Conservation (phyloP, 2,888 invertebrate genomes). For the Eupithecia abbreviata region DNA sequence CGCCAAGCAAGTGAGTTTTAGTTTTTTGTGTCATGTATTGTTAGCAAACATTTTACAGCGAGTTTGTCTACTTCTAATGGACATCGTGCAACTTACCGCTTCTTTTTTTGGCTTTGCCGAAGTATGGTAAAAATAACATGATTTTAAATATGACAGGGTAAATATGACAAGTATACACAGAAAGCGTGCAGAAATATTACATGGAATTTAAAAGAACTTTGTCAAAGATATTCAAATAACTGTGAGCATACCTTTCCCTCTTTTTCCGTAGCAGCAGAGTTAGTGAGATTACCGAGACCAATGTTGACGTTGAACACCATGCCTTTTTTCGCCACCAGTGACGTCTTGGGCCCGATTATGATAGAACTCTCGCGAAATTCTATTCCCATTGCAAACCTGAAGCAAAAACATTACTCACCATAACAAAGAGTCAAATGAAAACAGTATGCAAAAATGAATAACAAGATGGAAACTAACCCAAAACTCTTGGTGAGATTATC, state of each 20-base stretch:
- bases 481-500: constrained; percentile 97
- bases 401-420: constrained; percentile 28
- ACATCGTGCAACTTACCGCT: constrained; percentile 1
- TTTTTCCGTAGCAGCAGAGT: constrained; percentile 92
- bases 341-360: constrained; percentile 95
- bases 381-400: constrained; percentile 97
- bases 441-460: neutral
- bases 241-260: constrained; percentile 87
- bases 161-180: neutral
- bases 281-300: constrained; percentile 93
- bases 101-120: neutral
- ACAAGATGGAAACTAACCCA: constrained; percentile 81
- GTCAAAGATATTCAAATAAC: neutral
- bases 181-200: neutral
- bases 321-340: constrained; percentile 91
- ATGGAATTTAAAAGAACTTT: neutral
- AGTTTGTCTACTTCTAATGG: neutral
- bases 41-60: too few relatives aligned
- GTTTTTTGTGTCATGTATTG: too few relatives aligned
- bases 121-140: neutral
- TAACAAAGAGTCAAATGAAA: neutral
- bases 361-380: constrained; percentile 98
- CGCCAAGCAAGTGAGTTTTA: too few relatives aligned
- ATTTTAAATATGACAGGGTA: neutral
- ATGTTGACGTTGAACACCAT: constrained; percentile 99